Conservation (phyloP, 2,888 invertebrate species). For the Sepioteuthis lessoniana region DNA sequence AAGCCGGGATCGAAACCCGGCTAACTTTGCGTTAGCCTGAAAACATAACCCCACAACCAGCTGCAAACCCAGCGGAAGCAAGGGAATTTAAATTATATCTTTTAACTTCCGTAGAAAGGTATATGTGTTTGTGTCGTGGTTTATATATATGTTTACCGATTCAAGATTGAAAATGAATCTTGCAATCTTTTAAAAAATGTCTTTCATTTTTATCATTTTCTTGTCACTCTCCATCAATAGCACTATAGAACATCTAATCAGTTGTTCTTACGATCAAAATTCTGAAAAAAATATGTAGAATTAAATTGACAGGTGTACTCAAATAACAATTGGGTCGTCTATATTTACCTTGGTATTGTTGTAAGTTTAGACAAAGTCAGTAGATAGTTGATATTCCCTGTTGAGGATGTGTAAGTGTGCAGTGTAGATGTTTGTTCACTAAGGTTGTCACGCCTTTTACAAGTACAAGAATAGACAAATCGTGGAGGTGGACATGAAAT, state of each 20-base stretch:
- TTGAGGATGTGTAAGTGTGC: background rate
- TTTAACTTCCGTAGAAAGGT: too few species aligned
- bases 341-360: background rate
- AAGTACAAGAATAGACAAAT: background rate
- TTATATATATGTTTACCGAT: too few species aligned
- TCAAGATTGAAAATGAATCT: too few species aligned
- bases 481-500: background rate
- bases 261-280: background rate
- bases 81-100: too few species aligned
- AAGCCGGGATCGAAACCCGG: too few species aligned
- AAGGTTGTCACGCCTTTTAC: conserved; percentile 15
- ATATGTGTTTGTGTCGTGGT: too few species aligned
- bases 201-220: background rate
- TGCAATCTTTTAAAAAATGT: too few species aligned
- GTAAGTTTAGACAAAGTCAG: conserved; percentile 33
- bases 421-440: background rate
- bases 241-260: background rate
- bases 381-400: background rate
- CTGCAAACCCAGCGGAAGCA: too few species aligned
- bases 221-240: background rate
- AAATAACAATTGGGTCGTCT: background rate
- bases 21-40: too few species aligned
- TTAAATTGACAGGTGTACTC: conserved; percentile 23
- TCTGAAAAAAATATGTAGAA: background rate
- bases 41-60: too few species aligned